These are phyloP conservation scores for Dunckerocampus dactyliophorus DNA, from an alignment of 2,113 vertebrate genomes.

Conservation along the genomic window DNA sequence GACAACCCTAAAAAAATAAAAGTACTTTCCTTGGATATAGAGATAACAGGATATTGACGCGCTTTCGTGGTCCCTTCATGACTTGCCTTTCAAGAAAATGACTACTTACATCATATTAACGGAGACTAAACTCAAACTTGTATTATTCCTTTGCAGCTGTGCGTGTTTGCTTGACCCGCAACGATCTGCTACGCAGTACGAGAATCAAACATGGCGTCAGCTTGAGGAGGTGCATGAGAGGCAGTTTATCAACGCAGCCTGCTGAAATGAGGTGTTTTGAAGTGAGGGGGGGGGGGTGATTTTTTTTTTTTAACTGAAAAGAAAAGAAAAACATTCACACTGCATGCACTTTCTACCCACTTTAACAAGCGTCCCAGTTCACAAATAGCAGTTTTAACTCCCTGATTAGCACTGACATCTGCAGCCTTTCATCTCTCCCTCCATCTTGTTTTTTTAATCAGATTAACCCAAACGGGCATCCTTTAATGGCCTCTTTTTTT, in stretches of 20 bases:
- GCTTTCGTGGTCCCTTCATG: background rate
- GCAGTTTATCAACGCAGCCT: constrained; percentile 56
- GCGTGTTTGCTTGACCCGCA: constrained; percentile 45
- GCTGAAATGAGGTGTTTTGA: constrained; percentile 58
- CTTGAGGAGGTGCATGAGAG: constrained; percentile 40
- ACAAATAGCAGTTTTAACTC: constrained; percentile 68
- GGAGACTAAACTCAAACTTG: constrained; percentile 42
- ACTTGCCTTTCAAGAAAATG: background rate
- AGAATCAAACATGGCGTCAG: constrained; percentile 55
- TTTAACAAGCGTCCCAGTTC: constrained; percentile 74
- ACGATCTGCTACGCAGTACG: constrained; percentile 29
- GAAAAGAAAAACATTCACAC: constrained; percentile 37
- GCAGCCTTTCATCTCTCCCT: constrained; percentile 82
- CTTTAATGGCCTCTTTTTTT: constrained; percentile 81
- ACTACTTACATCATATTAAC: background rate
- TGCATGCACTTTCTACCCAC: constrained; percentile 59
- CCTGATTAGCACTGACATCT: constrained; percentile 79
- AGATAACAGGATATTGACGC: no score
- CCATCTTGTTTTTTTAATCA: constrained; percentile 78
- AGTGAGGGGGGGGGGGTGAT: constrained; percentile 47
- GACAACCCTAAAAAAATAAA: no score
- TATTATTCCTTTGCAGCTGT: constrained; percentile 19
- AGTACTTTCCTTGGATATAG: no score
- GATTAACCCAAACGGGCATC: constrained; percentile 85
- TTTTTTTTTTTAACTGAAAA: constrained; percentile 6